Percentiles rank a stretch among this genome's conserved stretches.
Evolutionary conservation across 1,140 invertebrate species (phyloP).

Genomic region (Holcopasites calliopsidis): DNA sequence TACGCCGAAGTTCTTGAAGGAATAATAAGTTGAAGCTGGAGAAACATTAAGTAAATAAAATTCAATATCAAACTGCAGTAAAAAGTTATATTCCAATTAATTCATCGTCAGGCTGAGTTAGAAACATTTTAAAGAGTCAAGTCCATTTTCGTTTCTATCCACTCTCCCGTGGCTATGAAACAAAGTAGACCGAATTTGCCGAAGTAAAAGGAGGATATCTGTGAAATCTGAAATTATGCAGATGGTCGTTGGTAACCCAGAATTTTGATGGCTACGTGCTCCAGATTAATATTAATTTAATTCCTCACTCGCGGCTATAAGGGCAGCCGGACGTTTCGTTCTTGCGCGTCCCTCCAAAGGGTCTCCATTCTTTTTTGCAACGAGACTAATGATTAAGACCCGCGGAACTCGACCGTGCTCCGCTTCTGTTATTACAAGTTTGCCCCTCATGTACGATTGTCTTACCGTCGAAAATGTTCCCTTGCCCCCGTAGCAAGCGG

Average conservation of each 20-base stretch:
- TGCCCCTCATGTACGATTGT: conserved; percentile 34
- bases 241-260: conserved; percentile 63
- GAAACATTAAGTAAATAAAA: too few relatives aligned
- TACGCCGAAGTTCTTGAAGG: too few relatives aligned
- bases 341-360: conserved; percentile 34
- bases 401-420: conserved; percentile 28
- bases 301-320: conserved; percentile 73
- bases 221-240: conserved; percentile 73
- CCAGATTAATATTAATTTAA: conserved; percentile 78
- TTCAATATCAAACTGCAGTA: too few relatives aligned
- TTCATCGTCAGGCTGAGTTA: too few relatives aligned
- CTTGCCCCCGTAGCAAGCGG: not conserved
- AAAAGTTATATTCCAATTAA: too few relatives aligned
- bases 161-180: not conserved
- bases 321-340: conserved; percentile 33
- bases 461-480: conserved; percentile 14
- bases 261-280: conserved; percentile 68
- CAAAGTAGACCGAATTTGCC: conserved; percentile 3
- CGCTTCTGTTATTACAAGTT: conserved; percentile 35
- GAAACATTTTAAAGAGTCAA: too few relatives aligned
- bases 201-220: conserved; percentile 47
- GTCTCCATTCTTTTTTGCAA: conserved; percentile 49
- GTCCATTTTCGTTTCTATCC: not conserved
- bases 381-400: conserved; percentile 73
- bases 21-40: too few relatives aligned